phyloP scores from a whole-genome alignment of 2,888 invertebrate species.

The Azorinus chamasolen region DNA sequence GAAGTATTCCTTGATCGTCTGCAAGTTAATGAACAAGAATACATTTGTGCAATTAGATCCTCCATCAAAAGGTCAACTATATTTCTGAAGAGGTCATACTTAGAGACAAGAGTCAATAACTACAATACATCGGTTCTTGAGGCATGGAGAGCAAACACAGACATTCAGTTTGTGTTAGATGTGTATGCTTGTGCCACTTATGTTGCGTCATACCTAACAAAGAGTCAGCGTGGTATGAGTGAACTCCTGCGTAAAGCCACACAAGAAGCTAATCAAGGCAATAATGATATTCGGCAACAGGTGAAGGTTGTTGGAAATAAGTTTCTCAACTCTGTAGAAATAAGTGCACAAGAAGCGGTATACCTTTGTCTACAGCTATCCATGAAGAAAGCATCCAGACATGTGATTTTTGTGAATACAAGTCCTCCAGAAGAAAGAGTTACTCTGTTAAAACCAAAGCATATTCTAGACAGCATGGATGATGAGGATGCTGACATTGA shows the following conservation, averaged over 20 bases:
- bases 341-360: constrained; percentile 76
- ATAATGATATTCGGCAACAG: constrained; percentile 43
- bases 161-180: constrained; percentile 48
- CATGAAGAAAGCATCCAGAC: constrained; percentile 57
- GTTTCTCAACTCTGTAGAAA: constrained; percentile 71
- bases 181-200: constrained; percentile 67
- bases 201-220: constrained; percentile 64
- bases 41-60: constrained; percentile 15
- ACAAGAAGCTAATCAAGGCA: constrained; percentile 58
- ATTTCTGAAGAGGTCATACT: constrained; percentile 29
- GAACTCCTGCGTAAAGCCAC: constrained; percentile 57
- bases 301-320: too few relatives aligned
- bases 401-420: constrained; percentile 68
- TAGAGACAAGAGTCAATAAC: constrained; percentile 40
- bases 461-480: constrained; percentile 58
- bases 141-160: constrained; percentile 55
- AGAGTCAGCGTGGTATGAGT: constrained; percentile 65
- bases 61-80: constrained; percentile 35
- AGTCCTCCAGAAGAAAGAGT: constrained; percentile 69
- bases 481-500: constrained; percentile 59
- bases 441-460: constrained; percentile 69
- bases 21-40: constrained; percentile 1
- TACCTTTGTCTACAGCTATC: constrained; percentile 68
- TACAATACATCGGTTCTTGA: constrained; percentile 34
- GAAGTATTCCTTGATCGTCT: not conserved